Base-by-base conservation (phyloP, 2,797 vertebrate species). In the Sebastolobus altivelis region DNA sequence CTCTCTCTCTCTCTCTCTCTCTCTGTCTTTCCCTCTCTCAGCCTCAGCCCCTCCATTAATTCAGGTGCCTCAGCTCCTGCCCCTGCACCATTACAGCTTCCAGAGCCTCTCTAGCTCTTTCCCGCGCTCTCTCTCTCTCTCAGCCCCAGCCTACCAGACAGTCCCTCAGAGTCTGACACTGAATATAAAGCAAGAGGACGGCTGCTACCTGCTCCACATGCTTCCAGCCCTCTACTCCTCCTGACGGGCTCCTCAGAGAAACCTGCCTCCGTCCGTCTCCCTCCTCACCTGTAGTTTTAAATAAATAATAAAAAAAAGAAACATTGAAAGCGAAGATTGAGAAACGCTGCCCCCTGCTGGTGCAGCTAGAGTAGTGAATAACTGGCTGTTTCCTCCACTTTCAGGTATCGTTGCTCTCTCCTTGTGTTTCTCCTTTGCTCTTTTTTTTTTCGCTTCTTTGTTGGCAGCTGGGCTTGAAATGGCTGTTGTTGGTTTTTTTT, bases 161-260 rank as follows among this genome's bases (percentile, higher is more conserved):
- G 92, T 93, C 89, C 89, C 92, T 92, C 85, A 87, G 89, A 93
- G 92, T 93, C 92, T 93, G 90, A 92, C 92, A 93, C 93, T 93
- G 93, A 94, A 95, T 94, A 94, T 95, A 94, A 94, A 94, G 90
- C 94, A 93, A 87, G 89, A 92, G 86, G 89, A 93, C 78, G 88
- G 91, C 85, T 91, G 92, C 88, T 94, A 94, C 93, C 91, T 94
- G 93, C 92, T 93, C 88, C 93, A 93, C 91, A 93, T 88, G 85
- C 92, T 81, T 88, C 91, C 92, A 93, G 87, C 86, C 92, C 90
- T 93, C 90, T 75, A 78, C 88, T 91, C 80, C 85, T 92, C 88
- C 88, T 91, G 88, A 92, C 63, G 83, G 89, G 88, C 90, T 92
- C 81, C 88, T 93, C 86, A 68, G 77, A 88, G 86, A 85, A 92